Percentiles rank a stretch among this genome's conserved stretches.
Evolutionary conservation across 2,797 vertebrate genomes (phyloP).

Genomic region (Glyptemys insculpta): DNA sequence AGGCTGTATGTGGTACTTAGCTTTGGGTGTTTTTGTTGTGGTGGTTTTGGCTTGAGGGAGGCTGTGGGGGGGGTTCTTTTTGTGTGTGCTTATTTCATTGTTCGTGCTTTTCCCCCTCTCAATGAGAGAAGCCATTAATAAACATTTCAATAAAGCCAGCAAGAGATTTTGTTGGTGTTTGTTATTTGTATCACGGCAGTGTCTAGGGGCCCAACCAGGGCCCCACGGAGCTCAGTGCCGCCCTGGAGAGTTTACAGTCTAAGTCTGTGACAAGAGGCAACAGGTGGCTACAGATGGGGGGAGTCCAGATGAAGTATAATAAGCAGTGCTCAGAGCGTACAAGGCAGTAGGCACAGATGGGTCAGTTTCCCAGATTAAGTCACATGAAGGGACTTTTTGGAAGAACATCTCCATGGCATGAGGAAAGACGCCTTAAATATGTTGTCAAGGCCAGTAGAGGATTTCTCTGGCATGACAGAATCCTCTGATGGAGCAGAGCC

Average conservation of each 20-base stretch:
- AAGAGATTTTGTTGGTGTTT: background rate
- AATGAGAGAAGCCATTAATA: background rate
- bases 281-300: background rate
- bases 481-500: background rate
- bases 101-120: background rate
- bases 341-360: background rate
- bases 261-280: rapidly evolving
- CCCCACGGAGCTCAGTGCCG: rapidly evolving
- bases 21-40: background rate
- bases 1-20: no score
- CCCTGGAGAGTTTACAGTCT: rapidly evolving
- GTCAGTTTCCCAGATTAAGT: background rate
- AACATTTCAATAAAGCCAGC: background rate
- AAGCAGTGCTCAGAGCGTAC: rapidly evolving
- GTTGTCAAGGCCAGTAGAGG: background rate
- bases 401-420: background rate
- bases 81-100: no score
- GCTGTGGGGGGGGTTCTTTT: no score
- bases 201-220: background rate
- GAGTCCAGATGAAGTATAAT: background rate
- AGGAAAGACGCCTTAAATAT: rapidly evolving
- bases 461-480: rapidly evolving
- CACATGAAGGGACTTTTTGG: background rate
- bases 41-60: no score
- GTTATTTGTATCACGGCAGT: no score